These are phyloP conservation scores for Argyresthia albistria DNA, from an alignment of 2,888 invertebrate genomes.

Conservation along the genomic window DNA sequence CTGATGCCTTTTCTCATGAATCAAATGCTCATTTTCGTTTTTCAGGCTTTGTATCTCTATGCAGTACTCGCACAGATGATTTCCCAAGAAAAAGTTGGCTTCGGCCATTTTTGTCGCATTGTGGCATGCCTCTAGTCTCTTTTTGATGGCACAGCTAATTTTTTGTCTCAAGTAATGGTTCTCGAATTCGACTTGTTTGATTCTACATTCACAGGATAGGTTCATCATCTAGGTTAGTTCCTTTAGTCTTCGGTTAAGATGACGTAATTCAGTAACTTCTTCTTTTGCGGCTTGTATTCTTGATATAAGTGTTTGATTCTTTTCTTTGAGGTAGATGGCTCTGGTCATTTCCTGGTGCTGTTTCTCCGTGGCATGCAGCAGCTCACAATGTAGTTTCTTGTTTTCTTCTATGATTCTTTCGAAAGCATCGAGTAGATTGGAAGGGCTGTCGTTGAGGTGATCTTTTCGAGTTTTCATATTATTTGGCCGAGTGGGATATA, in stretches of 20 bases:
- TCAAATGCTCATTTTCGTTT: constrained; percentile 13
- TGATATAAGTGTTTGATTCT: constrained; percentile 26
- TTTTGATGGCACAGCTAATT: constrained; percentile 28
- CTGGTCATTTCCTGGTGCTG: constrained; percentile 58
- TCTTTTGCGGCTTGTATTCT: constrained; percentile 27
- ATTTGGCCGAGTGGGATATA: too few species aligned
- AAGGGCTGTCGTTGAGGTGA: neutral
- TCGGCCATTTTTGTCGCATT: constrained; percentile 37
- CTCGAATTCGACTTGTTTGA: constrained; percentile 14
- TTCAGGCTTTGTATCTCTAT: constrained; percentile 27
- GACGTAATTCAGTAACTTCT: constrained; percentile 23
- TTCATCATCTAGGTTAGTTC: neutral
- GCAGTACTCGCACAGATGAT: constrained; percentile 26
- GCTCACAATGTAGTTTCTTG: constrained; percentile 12
- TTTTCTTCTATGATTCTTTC: constrained; percentile 27
- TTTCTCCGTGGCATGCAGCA: constrained; percentile 36
- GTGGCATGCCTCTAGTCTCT: constrained; percentile 35
- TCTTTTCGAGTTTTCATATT: too few species aligned
- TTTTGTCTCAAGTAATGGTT: constrained; percentile 30
- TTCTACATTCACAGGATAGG: neutral
- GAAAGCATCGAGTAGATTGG: neutral
- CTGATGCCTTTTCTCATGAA: neutral
- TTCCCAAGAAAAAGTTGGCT: constrained; percentile 39
- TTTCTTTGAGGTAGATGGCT: constrained; percentile 47
- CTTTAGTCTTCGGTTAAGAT: constrained; percentile 15